phyloP scores from a whole-genome alignment of 2,113 vertebrate genomes.

The Myrmecobius fasciatus region DNA sequence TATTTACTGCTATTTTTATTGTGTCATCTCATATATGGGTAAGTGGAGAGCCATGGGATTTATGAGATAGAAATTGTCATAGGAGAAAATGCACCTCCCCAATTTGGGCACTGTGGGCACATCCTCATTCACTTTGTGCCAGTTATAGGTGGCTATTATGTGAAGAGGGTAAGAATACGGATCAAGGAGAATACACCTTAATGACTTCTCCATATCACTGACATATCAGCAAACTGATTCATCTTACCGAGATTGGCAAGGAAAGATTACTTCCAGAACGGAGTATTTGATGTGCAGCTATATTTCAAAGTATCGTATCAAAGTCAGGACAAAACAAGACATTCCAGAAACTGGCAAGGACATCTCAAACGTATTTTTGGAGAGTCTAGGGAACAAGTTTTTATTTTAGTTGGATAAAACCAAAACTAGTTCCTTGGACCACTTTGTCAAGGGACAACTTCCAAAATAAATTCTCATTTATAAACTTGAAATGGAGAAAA shows the following conservation, averaged over 20 bases:
- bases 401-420: background rate
- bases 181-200: background rate
- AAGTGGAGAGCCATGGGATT: background rate
- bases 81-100: background rate
- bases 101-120: background rate
- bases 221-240: background rate
- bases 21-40: too few relatives aligned
- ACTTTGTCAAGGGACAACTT: background rate
- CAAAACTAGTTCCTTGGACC: constrained; percentile 17
- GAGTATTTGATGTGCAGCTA: fast-evolving
- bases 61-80: background rate
- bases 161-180: background rate
- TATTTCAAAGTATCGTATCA: background rate
- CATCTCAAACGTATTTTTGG: background rate
- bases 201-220: background rate
- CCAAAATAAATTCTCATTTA: constrained; percentile 34
- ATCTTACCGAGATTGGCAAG: background rate
- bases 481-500: constrained; percentile 32
- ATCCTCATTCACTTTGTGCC: too few relatives aligned
- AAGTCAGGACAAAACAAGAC: background rate
- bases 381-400: background rate
- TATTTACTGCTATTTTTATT: too few relatives aligned
- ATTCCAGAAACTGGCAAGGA: background rate
- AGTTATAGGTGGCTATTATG: background rate
- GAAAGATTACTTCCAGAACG: background rate